Percentiles rank a stretch among this genome's conserved stretches.
phyloP scores from a whole-genome alignment of 2,888 invertebrate species.

The Herminia tarsipennalis region DNA sequence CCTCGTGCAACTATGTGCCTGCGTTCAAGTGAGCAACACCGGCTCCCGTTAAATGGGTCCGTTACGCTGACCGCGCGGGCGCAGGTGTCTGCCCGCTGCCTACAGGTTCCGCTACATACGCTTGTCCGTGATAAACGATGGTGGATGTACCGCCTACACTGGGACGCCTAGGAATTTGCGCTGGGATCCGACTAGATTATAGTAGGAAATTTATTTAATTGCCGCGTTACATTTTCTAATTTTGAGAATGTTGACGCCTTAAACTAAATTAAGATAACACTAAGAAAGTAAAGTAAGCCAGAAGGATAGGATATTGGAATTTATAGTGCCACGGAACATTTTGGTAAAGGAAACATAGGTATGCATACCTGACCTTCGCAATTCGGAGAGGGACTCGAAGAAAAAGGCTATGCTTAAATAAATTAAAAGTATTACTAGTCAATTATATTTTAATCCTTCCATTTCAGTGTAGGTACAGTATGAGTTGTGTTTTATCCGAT shows the following conservation, averaged over 20 bases:
- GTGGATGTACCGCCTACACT: constrained; percentile 33
- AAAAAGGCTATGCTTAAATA: too few relatives aligned
- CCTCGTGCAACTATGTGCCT: constrained; percentile 11
- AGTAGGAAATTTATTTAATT: constrained; percentile 8
- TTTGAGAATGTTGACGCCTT: too few relatives aligned
- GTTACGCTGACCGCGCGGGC: constrained; percentile 59
- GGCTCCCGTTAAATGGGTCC: constrained; percentile 55
- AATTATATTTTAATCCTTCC: too few relatives aligned
- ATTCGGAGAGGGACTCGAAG: too few relatives aligned
- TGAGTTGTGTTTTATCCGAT: too few relatives aligned
- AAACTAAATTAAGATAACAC: too few relatives aligned
- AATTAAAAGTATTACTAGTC: too few relatives aligned
- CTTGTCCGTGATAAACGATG: constrained; percentile 31
- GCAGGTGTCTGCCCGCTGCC: constrained; percentile 30
- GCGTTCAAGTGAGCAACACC: constrained; percentile 29
- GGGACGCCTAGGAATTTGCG: constrained; percentile 25
- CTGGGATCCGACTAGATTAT: constrained; percentile 12
- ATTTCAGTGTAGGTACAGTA: too few relatives aligned
- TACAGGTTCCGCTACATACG: constrained; percentile 36
- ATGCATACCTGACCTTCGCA: too few relatives aligned
- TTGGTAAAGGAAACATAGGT: too few relatives aligned
- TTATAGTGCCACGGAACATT: too few relatives aligned
- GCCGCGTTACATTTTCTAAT: neutral
- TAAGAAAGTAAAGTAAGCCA: neutral
- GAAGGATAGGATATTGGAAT: too few relatives aligned